phyloP scores from a whole-genome alignment of 2,797 vertebrate genomes.

The Sarcophilus harrisii region DNA sequence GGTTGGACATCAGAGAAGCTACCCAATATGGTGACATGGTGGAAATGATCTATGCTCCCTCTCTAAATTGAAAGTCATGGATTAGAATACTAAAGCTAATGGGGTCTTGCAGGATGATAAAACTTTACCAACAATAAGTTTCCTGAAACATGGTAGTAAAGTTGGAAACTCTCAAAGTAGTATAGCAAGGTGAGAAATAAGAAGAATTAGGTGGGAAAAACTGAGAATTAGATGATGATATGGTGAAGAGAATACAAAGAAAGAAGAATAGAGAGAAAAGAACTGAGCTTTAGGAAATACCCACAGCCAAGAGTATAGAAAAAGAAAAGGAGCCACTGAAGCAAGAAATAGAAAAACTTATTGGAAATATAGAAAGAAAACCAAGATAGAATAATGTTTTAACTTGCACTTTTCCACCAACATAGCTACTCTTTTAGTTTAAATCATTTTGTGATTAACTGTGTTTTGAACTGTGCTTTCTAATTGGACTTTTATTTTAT shows the following conservation, averaged over 20 bases:
- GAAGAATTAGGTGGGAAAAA: background rate
- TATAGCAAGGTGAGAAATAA: background rate
- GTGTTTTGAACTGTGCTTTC: background rate
- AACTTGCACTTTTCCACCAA: background rate
- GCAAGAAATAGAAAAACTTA: background rate
- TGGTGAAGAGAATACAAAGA: background rate
- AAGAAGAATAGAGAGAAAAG: background rate
- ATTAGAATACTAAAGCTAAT: too few species aligned
- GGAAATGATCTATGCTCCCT: background rate
- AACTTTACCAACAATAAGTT: background rate
- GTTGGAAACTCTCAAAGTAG: background rate
- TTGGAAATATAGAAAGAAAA: background rate
- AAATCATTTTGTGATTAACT: background rate
- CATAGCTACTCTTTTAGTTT: background rate
- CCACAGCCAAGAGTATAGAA: background rate
- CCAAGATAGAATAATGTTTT: background rate
- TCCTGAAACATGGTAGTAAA: background rate
- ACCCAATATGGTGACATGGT: background rate
- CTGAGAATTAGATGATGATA: background rate
- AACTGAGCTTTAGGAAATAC: background rate
- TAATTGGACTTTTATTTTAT: background rate
- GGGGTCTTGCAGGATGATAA: too few species aligned
- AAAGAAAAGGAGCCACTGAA: background rate
- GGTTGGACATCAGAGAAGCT: background rate
- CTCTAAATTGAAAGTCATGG: background rate